Conservation (phyloP, 2,797 vertebrate species). For the Lepus oiostolus region DNA sequence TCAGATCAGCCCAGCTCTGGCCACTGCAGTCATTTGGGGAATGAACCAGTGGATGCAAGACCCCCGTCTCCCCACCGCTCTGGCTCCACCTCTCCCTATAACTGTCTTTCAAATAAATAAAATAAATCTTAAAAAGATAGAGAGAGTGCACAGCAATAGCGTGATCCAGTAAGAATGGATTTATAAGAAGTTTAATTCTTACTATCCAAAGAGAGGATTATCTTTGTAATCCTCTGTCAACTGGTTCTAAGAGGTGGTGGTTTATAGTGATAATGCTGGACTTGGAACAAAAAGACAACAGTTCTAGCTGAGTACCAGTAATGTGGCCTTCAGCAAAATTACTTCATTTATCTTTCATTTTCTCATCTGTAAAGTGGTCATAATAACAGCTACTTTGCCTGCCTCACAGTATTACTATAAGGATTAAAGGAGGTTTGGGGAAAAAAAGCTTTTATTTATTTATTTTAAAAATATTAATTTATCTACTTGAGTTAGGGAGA, state of each 20-base stretch:
- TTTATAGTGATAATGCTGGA: constrained; percentile 17
- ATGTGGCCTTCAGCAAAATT: not conserved
- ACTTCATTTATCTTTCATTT: constrained; percentile 31
- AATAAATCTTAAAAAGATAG: not conserved
- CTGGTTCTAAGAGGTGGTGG: not conserved
- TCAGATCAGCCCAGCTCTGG: too few relatives aligned
- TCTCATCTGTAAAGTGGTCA: not conserved
- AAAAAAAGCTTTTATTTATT: not conserved
- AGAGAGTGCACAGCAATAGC: not conserved
- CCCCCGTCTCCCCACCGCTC: too few relatives aligned
- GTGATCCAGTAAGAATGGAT: not conserved
- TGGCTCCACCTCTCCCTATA: too few relatives aligned
- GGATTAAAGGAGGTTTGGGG: not conserved
- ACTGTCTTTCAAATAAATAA: too few relatives aligned
- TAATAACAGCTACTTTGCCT: not conserved
- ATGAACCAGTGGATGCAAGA: too few relatives aligned
- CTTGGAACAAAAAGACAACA: not conserved
- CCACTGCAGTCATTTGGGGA: too few relatives aligned
- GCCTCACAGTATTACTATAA: not conserved
- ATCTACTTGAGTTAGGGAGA: too few relatives aligned
- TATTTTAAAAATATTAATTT: too few relatives aligned
- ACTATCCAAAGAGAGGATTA: not conserved
- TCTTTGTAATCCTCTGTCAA: not conserved
- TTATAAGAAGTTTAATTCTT: constrained; percentile 23
- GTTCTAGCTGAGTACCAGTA: not conserved